Evolutionary conservation across 2,113 vertebrate genomes (phyloP).

Genomic region (Notiomystis cincta): DNA sequence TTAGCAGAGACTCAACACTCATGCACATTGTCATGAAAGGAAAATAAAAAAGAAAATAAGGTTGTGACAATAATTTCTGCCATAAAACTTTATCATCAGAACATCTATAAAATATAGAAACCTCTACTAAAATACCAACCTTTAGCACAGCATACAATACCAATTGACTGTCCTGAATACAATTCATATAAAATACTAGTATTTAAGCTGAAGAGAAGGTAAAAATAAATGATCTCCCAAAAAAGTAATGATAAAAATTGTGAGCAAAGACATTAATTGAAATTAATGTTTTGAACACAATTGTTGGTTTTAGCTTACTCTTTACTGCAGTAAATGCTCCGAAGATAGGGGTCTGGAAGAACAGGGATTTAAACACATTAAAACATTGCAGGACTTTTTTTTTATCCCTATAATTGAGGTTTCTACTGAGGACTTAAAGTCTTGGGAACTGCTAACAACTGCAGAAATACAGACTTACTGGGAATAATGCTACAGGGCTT

Average conservation of each 20-base stretch:
- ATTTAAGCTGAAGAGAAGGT: background rate
- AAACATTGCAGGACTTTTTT: background rate
- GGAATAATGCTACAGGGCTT: background rate
- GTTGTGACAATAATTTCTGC: background rate
- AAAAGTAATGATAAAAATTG: background rate
- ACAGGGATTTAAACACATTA: background rate
- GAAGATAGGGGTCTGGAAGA: background rate
- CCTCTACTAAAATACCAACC: background rate
- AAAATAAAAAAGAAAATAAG: background rate
- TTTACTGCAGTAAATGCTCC: background rate
- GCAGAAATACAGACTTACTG: background rate
- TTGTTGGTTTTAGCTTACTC: background rate
- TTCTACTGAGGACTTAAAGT: background rate
- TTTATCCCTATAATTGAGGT: background rate
- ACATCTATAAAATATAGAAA: background rate
- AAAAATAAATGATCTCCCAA: background rate
- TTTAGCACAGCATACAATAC: background rate
- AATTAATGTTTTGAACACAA: background rate
- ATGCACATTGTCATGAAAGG: background rate
- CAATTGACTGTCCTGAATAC: background rate
- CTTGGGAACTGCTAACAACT: background rate
- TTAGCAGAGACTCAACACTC: background rate
- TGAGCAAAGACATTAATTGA: background rate
- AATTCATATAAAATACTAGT: background rate
- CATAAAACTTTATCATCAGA: background rate